A percentile compares a stretch with the other conserved stretches of the same genome.
Evolutionary conservation across 2,113 vertebrate genomes (phyloP).

Genomic region (Hiodon tergisus): DNA sequence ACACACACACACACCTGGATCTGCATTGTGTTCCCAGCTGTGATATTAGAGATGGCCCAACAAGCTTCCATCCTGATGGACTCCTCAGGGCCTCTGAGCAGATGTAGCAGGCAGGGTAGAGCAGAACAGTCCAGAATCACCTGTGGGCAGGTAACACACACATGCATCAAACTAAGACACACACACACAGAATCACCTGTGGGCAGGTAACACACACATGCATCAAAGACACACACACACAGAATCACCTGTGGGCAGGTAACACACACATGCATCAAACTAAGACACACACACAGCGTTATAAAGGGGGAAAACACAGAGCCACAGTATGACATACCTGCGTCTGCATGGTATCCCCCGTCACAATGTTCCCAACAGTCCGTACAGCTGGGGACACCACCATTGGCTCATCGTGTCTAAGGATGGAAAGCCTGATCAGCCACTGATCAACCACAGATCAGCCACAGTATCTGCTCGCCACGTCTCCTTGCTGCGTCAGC

Average conservation of each 20-base stretch:
- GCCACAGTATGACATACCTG: constrained; percentile 58
- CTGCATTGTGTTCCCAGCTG: constrained; percentile 83
- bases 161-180: constrained; percentile 14
- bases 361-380: constrained; percentile 88
- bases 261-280: background rate
- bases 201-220: background rate
- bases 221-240: background rate
- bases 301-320: background rate
- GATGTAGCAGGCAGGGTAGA: constrained; percentile 81
- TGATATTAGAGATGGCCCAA: constrained; percentile 89
- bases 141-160: constrained; percentile 45
- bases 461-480: background rate
- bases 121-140: constrained; percentile 85
- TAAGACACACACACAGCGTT: background rate
- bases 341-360: constrained; percentile 85
- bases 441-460: background rate
- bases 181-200: background rate
- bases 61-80: constrained; percentile 85
- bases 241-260: background rate
- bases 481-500: background rate
- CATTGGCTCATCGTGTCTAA: constrained; percentile 83
- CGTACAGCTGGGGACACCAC: constrained; percentile 83
- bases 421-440: background rate
- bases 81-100: constrained; percentile 83
- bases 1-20: constrained; percentile 59